Evolutionary conservation across 2,797 vertebrate genomes (phyloP), one percentile per base, ranked within the genome.

Genomic region (Chaunax sp.): DNA sequence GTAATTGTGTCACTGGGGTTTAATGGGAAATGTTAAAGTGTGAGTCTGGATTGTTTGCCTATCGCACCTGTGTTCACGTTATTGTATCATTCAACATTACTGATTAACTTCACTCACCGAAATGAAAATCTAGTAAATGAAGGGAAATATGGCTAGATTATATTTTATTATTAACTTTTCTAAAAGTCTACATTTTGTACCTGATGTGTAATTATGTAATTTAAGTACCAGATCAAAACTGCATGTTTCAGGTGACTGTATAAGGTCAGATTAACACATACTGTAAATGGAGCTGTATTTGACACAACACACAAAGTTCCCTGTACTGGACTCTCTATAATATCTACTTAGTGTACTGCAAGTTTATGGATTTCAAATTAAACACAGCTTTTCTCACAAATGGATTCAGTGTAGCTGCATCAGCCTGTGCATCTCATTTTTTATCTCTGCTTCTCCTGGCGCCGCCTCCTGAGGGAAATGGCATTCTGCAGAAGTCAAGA

Each of bases 141-240:
- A 82, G 54, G 55, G 51, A 74, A 77, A 74, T 67, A 55, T 64
- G 72, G 75, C 65, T 73, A 89, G 76, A 87, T 76, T 90, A 74
- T 89, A 87, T 91, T 92, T 90, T 91, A 90, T 82, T 82, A 82
- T 72, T 84, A 88, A 87, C 82, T 88, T 89, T 90, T 91, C 79
- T 87, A 76, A 87, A 86, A 84, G 74, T 88, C 77, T 80, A 87
- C 81, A 81, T 90, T 90, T 92, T 91, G 68, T 92, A 92, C 68
- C 72, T 78, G 64, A 77, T 81, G 73, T 90, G 78, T 87, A 86
- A 87, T 71, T 69, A 73, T 86, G 77, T 83, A 82, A 85, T 82
- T 86, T 78, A 86, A 85, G 65, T 66, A 75, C 59, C 69, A 76
- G 66, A 83, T 75, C 53, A 60, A 78, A 82, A 75, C 35, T 64